Evolutionary conservation across 53 echinoderm and acorn worm genomes (phyloP).

Genomic region (Zoroaster sp.): DNA sequence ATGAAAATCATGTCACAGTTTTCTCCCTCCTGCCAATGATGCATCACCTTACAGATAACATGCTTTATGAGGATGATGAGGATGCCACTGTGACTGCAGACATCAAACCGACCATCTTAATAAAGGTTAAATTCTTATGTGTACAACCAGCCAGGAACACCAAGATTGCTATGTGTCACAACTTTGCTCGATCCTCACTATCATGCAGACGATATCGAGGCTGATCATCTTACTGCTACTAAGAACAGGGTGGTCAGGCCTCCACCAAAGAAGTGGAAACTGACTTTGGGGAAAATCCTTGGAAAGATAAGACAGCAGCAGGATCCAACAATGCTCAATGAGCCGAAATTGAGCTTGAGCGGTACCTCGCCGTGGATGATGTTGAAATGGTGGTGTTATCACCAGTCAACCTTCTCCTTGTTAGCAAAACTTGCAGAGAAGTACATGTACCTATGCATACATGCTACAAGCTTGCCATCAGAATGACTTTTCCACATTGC

Average conservation of each 20-base stretch:
- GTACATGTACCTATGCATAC: conserved; percentile 58
- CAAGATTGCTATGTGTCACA: background rate
- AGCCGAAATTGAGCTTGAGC: background rate
- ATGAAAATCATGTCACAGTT: conserved; percentile 54
- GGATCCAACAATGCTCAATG: background rate
- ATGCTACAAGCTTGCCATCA: conserved; percentile 54
- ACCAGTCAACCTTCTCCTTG: background rate
- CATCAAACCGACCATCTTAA: background rate
- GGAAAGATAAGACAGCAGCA: background rate
- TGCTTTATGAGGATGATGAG: background rate
- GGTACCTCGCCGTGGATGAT: background rate
- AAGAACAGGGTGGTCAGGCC: background rate
- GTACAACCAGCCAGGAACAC: background rate
- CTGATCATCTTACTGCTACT: background rate
- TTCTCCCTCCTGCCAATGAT: conserved; percentile 39
- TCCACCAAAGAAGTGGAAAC: conserved; percentile 35
- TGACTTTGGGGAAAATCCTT: conserved; percentile 41
- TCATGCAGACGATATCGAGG: background rate
- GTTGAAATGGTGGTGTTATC: conserved; percentile 52
- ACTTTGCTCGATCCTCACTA: conserved; percentile 54
- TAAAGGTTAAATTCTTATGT: conserved; percentile 13
- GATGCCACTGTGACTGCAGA: background rate
- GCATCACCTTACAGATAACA: background rate
- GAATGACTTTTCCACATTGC: conserved; percentile 52
- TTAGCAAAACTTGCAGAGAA: conserved; percentile 50